Evolutionary conservation across 2,113 vertebrate genomes (phyloP), one percentile per base, ranked within the genome.

Genomic region (Dipodomys merriami): DNA sequence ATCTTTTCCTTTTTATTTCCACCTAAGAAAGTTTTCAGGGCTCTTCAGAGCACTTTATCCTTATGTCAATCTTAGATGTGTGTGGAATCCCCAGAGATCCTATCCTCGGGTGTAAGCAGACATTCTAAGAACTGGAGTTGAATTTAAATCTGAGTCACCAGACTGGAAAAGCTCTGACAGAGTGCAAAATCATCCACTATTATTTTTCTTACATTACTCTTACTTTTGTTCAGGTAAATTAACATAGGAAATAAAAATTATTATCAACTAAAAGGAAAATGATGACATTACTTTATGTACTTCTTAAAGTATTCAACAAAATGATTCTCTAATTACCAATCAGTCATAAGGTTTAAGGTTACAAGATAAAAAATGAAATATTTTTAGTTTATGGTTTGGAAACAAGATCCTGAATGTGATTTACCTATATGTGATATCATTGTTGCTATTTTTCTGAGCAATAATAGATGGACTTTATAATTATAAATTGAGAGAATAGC

Each of bases 61-160:
- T 79, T 77, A 9, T 69, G 60, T 82, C 39, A 76, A 1, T 79
- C 46, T 71, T 15, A 23, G 18, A 8, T 74, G 30, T 82, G 68
- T 87, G 46, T 7, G 25, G 29, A 60, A 69, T 89, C 69, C 23
- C 65, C 12, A 35, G 68, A 30, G 85, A 78, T 57, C 35, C 25
- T 10, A 69, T 65, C 80, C 85, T 79, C 39, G 18, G 25, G 64
- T 74, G 78, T 13, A 91, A 74, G 60, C 18, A 93, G 33, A 87
- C 25, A 79, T 49, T 91, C 78, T 35, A 81, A 71, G 22, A 78
- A 85, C 33, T 53, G 30, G 29, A 69, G 29, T 22, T 77, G 88
- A 94, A 91, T 95, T 91, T 94, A 82, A 91, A 91, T 79, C 65
- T 96, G 60, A 89, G 49, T 85, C 91, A 88, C 6, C 44, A 65